Conservation (phyloP, 2,797 vertebrate genomes). For the Danio choprae region DNA sequence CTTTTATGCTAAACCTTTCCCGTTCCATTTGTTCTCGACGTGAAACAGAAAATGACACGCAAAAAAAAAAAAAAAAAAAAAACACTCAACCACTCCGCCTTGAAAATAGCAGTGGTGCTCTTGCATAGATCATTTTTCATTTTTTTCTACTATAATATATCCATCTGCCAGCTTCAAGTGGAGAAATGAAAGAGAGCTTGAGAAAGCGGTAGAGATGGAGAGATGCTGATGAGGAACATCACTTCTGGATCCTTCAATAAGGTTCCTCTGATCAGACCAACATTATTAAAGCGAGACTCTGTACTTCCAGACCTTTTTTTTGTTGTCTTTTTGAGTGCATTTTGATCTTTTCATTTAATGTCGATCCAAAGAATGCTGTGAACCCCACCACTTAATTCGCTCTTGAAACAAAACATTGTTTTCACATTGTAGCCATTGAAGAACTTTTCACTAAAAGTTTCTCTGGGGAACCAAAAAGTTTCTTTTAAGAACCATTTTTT, state of each 20-base stretch:
- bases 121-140: constrained; percentile 64
- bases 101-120: constrained; percentile 68
- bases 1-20: constrained; percentile 70
- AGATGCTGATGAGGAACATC: constrained; percentile 36
- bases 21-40: constrained; percentile 67
- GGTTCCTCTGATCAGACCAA: constrained; percentile 52
- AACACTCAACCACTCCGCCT: constrained; percentile 51
- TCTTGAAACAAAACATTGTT: no score
- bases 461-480: no score
- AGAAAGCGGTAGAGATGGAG: constrained; percentile 15
- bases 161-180: constrained; percentile 65
- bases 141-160: constrained; percentile 60
- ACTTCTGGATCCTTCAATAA: constrained; percentile 34
- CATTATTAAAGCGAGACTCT: constrained; percentile 16
- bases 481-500: no score
- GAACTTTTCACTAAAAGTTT: no score
- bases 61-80: constrained; percentile 12
- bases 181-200: constrained; percentile 50
- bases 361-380: constrained; percentile 55
- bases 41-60: constrained; percentile 65
- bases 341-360: constrained; percentile 46
- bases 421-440: no score
- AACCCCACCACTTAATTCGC: constrained; percentile 51
- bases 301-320: constrained; percentile 1
- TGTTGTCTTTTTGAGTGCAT: constrained; percentile 15